Evolutionary conservation across 2,888 invertebrate genomes (phyloP), one percentile per base, ranked within the genome.

Genomic region (Pristionchus exspectatus): DNA sequence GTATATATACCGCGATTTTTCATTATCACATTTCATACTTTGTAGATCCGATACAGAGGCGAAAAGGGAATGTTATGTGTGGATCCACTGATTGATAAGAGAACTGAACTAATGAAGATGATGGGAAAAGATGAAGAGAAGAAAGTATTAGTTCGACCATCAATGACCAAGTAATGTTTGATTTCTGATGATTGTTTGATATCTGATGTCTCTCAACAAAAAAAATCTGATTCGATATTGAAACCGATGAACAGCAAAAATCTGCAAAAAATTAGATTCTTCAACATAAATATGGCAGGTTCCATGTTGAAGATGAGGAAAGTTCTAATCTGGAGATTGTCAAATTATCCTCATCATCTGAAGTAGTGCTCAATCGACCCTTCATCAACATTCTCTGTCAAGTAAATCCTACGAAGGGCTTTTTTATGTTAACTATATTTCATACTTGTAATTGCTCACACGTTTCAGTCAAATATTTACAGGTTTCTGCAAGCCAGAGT

Each of bases 341-440:
- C 33, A 95, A 95, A 89, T 91, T 92, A 66, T 92, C 93, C 21
- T 89, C 92, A 18, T 94, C 95, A 2, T 92, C 93, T 54, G 90
- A 92, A 0, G 92, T 95, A 16, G 91, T 93, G 72, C 92, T 95
- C 81, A 95, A 95, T 91, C 94, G 94, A 84, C 95, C 95, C 30
- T 93, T 95, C 59, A 95, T 95, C 90, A 94, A 94, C 90, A 93
- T 95, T 84, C 90, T 95, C 63, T 95, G 95, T 90, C 95, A 95
- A 90, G 94, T 94, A 50, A 50, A 50, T 50, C 38, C 38, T 38
- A 38, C 54, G 56, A 56, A 5, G 44, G 9, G 44, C 56, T 59
- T 59, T 59, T 59, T 4, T 59, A 1, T 21, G 21, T 24, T 59
- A 4, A 59, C 9, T 21, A 18, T 9, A 59, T 59, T 21, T 21